Evolutionary conservation across 2,888 invertebrate genomes (phyloP), one percentile per base, ranked within the genome.

Genomic region (Calameuta pallipes): DNA sequence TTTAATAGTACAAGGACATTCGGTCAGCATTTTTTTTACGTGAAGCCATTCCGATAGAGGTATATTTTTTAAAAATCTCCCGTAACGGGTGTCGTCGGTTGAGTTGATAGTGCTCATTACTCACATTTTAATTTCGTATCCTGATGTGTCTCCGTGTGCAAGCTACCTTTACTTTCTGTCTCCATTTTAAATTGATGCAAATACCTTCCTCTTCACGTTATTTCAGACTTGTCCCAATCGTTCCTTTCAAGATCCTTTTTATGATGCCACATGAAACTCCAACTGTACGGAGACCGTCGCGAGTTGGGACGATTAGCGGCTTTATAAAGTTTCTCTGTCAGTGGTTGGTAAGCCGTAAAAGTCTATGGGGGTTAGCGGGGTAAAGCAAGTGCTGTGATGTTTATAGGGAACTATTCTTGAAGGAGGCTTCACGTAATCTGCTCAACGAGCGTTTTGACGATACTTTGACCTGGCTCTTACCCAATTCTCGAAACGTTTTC

Each of bases 391-490:
- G 23, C 56, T 56, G 23, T 9, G 56, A 56, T 56, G 56, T 56
- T 56, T 56, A 56, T 56, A 9, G 56, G 56, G 56, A 56, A 56
- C 56, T 41, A 41, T 41, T 41, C 41, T 56, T 23, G 56, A 56
- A 56, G 69, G 70, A 71, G 70, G 75, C 71, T 75, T 78, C 73
- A 76, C 78, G 76, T 78, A 78, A 78, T 78, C 78, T 78, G 73
- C 75, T 78, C 76, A 41, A 78, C 78, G 76, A 78, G 75, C 78
- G 75, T 75, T 76, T 68, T 75, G 78, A 78, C 78, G 78, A 75
- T 76, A 75, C 78, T 78, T 56, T 56, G 56, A 56, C 56, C 56
- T 56, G 56, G 56, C 56, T 56, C 56, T 56, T 56, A 56, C 23
- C 56, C 56, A 56, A 56, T 56, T 56, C 56, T 56, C 56, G 23